Conservation (phyloP, 2,888 invertebrate species). For the Eupsilia transversa region DNA sequence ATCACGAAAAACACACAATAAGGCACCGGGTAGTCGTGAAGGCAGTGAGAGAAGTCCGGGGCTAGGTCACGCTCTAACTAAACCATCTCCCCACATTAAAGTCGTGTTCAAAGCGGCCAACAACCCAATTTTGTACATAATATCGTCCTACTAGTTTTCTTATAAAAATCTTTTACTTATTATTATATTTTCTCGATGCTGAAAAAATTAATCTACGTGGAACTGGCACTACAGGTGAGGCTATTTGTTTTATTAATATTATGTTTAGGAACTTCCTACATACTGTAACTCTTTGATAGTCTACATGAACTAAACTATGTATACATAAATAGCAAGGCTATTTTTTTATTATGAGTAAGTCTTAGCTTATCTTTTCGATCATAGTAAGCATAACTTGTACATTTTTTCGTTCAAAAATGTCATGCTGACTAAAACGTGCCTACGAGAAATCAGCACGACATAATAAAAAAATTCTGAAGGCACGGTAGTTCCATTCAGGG, state of each 20-base stretch:
- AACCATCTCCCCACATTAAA: not conserved
- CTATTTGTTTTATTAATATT: slow-evolving; percentile 4
- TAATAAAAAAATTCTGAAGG: slow-evolving; percentile 19
- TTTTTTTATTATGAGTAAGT: not conserved
- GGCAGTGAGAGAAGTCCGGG: not conserved
- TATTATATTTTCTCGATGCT: slow-evolving; percentile 7
- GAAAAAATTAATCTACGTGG: not conserved
- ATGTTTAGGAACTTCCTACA: slow-evolving; percentile 39
- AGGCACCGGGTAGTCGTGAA: slow-evolving; percentile 35
- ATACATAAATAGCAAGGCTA: slow-evolving; percentile 10
- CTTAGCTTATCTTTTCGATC: not conserved
- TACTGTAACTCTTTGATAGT: slow-evolving; percentile 26
- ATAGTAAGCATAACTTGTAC: slow-evolving; percentile 14
- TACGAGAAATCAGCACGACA: slow-evolving; percentile 3
- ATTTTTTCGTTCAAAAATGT: slow-evolving; percentile 7
- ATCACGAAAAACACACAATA: slow-evolving; percentile 20
- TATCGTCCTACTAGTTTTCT: not conserved
- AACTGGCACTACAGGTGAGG: slow-evolving; percentile 1
- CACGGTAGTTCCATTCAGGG: slow-evolving; percentile 1
- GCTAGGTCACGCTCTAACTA: not conserved
- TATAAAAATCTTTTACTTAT: slow-evolving; percentile 1
- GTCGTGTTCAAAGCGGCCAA: slow-evolving; percentile 15
- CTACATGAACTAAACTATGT: slow-evolving; percentile 5
- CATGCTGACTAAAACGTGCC: slow-evolving; percentile 6
- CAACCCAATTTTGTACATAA: slow-evolving; percentile 5